Conservation (phyloP, 2,888 invertebrate genomes). For the Morpho achilles region DNA sequence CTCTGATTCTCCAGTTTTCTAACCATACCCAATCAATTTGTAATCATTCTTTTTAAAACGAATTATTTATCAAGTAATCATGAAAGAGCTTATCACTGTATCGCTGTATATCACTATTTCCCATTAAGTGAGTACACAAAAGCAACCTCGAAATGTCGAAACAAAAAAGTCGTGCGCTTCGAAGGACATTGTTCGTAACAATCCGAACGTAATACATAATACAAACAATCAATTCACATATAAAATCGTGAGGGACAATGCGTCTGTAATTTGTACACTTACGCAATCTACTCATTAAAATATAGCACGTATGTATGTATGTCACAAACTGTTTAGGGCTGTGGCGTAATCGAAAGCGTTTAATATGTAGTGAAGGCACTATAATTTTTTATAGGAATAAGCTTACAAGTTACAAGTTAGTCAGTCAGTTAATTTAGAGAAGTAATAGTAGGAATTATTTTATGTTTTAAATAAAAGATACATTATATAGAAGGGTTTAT, state of each 20-base stretch:
- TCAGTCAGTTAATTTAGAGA: background rate
- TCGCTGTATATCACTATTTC: too few relatives aligned
- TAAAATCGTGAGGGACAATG: background rate
- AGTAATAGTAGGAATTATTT: too few relatives aligned
- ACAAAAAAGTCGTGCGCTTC: too few relatives aligned
- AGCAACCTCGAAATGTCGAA: too few relatives aligned
- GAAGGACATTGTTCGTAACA: background rate
- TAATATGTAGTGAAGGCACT: background rate
- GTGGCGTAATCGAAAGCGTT: constrained; percentile 5
- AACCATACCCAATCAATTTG: too few relatives aligned
- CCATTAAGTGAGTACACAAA: too few relatives aligned
- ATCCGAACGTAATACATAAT: background rate
- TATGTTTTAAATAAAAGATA: too few relatives aligned
- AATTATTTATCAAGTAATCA: too few relatives aligned
- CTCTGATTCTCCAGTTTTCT: too few relatives aligned
- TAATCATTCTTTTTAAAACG: too few relatives aligned
- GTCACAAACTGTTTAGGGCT: constrained; percentile 1
- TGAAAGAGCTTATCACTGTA: too few relatives aligned
- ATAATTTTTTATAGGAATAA: background rate
- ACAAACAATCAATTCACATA: background rate
- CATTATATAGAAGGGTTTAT: too few relatives aligned
- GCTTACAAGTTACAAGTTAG: background rate
- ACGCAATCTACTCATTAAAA: constrained; percentile 2
- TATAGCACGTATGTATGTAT: background rate
- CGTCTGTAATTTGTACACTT: background rate